Percentiles rank a stretch among this genome's conserved stretches.
Conservation (phyloP, 1,140 invertebrate genomes). For the Tetragonula clypearis region DNA sequence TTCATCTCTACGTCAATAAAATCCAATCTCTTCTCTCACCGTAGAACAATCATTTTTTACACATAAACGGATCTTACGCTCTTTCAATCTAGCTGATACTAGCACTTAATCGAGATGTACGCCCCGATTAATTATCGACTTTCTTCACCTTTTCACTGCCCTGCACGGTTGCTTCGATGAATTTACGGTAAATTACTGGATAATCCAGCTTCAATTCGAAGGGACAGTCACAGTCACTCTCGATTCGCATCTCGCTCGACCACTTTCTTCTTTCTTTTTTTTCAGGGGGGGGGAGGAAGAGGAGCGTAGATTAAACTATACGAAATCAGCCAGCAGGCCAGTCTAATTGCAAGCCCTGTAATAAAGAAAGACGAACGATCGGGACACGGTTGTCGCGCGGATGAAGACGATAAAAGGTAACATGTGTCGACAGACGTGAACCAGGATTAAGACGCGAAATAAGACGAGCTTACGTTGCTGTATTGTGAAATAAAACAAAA, state of each 20-base stretch:
- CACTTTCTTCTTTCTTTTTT: background rate
- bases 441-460: constrained; percentile 31
- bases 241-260: background rate
- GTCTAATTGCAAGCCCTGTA: constrained; percentile 6
- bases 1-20: background rate
- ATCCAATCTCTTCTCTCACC: too few relatives aligned
- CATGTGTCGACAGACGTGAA: constrained; percentile 25
- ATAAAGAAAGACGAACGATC: constrained; percentile 9
- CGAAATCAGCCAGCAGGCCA: background rate
- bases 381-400: background rate
- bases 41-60: background rate
- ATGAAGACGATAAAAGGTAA: constrained; percentile 17
- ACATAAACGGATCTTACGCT: too few relatives aligned
- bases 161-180: too few relatives aligned
- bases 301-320: constrained; percentile 21
- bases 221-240: background rate
- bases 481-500: constrained; percentile 17
- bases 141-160: background rate
- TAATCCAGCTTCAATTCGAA: background rate
- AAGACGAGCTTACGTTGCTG: constrained; percentile 7
- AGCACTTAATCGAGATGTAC: background rate
- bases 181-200: background rate
- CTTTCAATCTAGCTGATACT: background rate
- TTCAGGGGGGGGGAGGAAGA: too few relatives aligned
- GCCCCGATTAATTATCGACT: background rate